Percentiles rank a stretch among this genome's conserved stretches.
Evolutionary conservation across 2,113 vertebrate species (phyloP).

Genomic region (Passer montanus): DNA sequence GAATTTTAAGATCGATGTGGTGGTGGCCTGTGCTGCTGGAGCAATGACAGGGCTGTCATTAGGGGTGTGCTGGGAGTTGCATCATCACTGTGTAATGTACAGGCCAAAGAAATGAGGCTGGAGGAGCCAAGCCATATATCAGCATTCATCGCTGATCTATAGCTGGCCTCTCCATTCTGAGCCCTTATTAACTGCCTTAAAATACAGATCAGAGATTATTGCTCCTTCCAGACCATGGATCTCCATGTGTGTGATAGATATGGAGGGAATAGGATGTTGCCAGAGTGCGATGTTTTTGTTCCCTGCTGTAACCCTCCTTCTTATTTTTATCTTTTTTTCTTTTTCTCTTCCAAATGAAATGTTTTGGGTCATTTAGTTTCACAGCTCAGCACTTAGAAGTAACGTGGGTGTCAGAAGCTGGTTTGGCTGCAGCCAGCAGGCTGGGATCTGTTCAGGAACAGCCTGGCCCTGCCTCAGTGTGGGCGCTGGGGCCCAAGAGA

Average conservation of each 20-base stretch:
- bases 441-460: neutral
- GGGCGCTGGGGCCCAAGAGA: accelerated
- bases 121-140: neutral
- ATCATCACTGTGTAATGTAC: neutral
- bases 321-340: neutral
- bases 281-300: neutral
- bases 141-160: neutral
- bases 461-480: accelerated
- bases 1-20: neutral
- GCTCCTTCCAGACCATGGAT: neutral
- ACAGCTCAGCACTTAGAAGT: neutral
- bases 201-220: neutral
- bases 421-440: neutral
- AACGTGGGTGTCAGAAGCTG: neutral
- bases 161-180: neutral
- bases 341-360: neutral
- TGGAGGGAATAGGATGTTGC: neutral
- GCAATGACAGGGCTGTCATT: constrained; percentile 15
- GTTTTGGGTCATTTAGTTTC: neutral
- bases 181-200: neutral
- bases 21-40: neutral
- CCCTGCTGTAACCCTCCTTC: neutral
- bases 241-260: accelerated
- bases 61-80: neutral
- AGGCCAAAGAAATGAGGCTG: neutral